These are phyloP conservation scores for Trichoplax adhaerens DNA, from an alignment of 37 sponge, comb jelly and placozoan genomes.

Conservation along the genomic window DNA sequence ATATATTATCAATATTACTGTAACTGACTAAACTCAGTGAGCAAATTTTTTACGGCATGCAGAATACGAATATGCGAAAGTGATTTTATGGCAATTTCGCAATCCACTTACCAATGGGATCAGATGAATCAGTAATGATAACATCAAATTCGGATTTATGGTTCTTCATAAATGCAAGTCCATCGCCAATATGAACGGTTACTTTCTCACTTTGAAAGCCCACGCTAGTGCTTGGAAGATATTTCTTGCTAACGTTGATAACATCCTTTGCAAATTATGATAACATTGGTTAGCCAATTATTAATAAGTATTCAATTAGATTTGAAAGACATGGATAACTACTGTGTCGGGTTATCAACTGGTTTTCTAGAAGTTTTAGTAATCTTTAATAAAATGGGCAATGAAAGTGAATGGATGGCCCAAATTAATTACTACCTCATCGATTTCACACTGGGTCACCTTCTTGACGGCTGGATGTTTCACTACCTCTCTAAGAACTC, in stretches of 20 bases:
- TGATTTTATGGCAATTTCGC: not conserved
- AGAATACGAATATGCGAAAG: too few species aligned
- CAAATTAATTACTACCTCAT: slow-evolving; percentile 15
- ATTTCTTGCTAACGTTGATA: slow-evolving; percentile 50
- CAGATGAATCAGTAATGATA: slow-evolving; percentile 78
- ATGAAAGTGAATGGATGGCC: not conserved
- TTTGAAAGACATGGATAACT: too few species aligned
- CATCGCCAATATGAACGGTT: slow-evolving; percentile 43
- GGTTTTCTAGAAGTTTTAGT: too few species aligned
- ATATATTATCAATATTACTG: too few species aligned
- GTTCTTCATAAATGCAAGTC: slow-evolving; percentile 29
- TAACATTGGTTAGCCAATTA: not conserved
- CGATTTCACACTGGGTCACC: slow-evolving; percentile 63
- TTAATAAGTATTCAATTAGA: too few species aligned
- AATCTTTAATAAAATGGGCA: too few species aligned
- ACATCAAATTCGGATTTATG: slow-evolving; percentile 54
- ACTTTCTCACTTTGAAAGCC: slow-evolving; percentile 41
- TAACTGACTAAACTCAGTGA: too few species aligned
- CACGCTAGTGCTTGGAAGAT: slow-evolving; percentile 35
- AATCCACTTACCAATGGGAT: slow-evolving; percentile 18
- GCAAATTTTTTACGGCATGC: too few species aligned
- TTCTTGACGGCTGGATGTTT: slow-evolving; percentile 64
- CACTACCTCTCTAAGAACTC: slow-evolving; percentile 69
- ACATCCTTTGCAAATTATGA: slow-evolving; percentile 18
- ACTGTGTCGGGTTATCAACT: too few species aligned